Evolutionary conservation across 1,140 invertebrate genomes (phyloP), one percentile per base, ranked within the genome.

Genomic region (Acromyrmex charruanus): DNA sequence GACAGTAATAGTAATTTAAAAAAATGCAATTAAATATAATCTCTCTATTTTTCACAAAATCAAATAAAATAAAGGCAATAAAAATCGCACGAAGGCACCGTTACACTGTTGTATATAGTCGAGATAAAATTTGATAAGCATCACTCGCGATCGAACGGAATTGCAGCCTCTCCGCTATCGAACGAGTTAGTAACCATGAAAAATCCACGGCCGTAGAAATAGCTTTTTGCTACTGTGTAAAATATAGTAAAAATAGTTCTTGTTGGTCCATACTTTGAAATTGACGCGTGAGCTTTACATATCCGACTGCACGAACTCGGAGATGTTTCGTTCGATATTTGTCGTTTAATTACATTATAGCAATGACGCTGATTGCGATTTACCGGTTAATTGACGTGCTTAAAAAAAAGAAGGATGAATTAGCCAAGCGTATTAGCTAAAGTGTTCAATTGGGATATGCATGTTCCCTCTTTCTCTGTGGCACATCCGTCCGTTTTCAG

Each of bases 381-480:
- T 31, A n/a, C 18, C 35, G n/a, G 12, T 61, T 2, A 25, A 4
- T 61, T 31, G 28, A 51, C 55, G 55, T 49, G 14, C n/a, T 74
- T 39, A 61, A 84, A 75, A 79, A 58, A n/a, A n/a, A n/a, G 3
- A 59, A 61, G 35, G 9, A 18, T 35, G 53, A 49, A 59, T 31
- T 59, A 44, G 18, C 16, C 31, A 10, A 35, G 28, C 51, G 72
- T 61, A 63, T 44, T 77, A 85, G 85, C 75, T 61, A 89, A 88
- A 91, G 79, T 88, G 79, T 87, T 69, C 69, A 89, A 91, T 91
- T 72, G 89, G 87, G 79, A 44, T 44, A 44, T 69, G 28, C 65
- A 65, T 80, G 80, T 87, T 89, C 55, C 85, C 79, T 82, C 65
- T 39, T 39, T 39, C 69, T 61, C 85, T 85, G 68, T 87, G 75